A percentile compares a stretch with the other conserved stretches of the same genome.
Evolutionary conservation across 2,888 invertebrate species (phyloP).

Genomic region (Himalopsyche tibetana): DNA sequence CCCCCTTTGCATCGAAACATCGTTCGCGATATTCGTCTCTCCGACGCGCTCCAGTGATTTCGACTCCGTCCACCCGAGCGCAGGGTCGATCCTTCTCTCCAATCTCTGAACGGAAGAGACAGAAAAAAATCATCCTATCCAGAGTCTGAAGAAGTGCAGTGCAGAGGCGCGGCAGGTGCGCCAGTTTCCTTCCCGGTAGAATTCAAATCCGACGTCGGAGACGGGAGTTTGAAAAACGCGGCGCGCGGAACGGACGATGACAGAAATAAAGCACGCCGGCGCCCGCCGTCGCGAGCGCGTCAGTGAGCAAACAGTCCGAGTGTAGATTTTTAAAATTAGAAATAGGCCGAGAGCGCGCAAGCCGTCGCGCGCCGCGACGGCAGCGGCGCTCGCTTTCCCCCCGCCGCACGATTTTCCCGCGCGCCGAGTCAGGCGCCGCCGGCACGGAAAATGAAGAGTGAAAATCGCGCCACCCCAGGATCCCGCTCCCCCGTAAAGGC

Average conservation of each 20-base stretch:
- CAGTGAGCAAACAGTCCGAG: constrained; percentile 61
- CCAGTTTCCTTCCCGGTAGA: constrained; percentile 42
- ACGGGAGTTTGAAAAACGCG: constrained; percentile 57
- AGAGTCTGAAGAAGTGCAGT: constrained; percentile 22
- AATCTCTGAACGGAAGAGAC: constrained; percentile 5
- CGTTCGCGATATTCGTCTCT: constrained; percentile 2
- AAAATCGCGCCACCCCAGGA: constrained; percentile 41
- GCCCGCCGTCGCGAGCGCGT: constrained; percentile 63
- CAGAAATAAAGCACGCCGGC: constrained; percentile 63
- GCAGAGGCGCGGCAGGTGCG: constrained; percentile 42
- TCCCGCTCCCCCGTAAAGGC: constrained; percentile 38
- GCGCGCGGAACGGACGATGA: constrained; percentile 60
- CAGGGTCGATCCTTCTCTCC: constrained; percentile 39
- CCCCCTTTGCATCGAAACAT: constrained; percentile 47
- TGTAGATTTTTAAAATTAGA: constrained; percentile 63
- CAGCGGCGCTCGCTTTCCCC: constrained; percentile 51
- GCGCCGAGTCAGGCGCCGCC: constrained; percentile 36
- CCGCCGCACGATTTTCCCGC: constrained; percentile 31
- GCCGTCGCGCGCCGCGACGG: constrained; percentile 55
- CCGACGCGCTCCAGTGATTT: constrained; percentile 36
- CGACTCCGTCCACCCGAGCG: constrained; percentile 35
- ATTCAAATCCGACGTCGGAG: constrained; percentile 37
- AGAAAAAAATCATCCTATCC: constrained; percentile 4
- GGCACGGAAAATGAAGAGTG: constrained; percentile 54
- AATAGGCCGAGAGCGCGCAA: constrained; percentile 58